Conservation (phyloP, 2,888 invertebrate species). For the Sminthurinus aureus region DNA sequence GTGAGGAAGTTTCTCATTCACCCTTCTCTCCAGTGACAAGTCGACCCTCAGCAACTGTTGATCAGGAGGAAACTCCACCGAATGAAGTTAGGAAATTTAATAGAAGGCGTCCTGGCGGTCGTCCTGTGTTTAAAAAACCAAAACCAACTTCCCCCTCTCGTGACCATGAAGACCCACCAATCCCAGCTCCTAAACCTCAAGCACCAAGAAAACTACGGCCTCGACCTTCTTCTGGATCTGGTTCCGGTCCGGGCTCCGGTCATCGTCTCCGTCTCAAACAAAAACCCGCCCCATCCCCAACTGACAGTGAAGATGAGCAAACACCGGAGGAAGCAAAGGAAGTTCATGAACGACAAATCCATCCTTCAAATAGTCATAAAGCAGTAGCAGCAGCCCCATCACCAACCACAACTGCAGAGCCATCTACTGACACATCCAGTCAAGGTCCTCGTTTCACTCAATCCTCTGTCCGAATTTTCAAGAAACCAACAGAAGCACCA, state of each 20-base stretch:
- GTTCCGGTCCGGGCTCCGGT: not conserved
- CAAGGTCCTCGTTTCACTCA: not conserved
- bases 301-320: slow-evolving; percentile 24
- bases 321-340: slow-evolving; percentile 40
- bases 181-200: slow-evolving; percentile 29
- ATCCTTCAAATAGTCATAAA: not conserved
- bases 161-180: slow-evolving; percentile 25
- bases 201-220: slow-evolving; percentile 31
- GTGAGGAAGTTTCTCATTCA: slow-evolving; percentile 1
- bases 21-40: not conserved
- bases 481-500: slow-evolving; percentile 57
- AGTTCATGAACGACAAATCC: slow-evolving; percentile 16
- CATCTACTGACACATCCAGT: not conserved
- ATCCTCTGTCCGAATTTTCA: slow-evolving; percentile 48
- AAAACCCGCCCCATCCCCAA: not conserved
- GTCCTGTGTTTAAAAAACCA: slow-evolving; percentile 37
- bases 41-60: not conserved
- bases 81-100: not conserved
- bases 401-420: not conserved
- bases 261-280: slow-evolving; percentile 6
- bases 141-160: slow-evolving; percentile 24
- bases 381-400: not conserved
- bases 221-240: not conserved
- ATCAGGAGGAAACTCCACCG: slow-evolving; percentile 16
- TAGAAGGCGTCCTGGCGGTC: slow-evolving; percentile 8